Percentiles rank a stretch among this genome's conserved stretches.
Evolutionary conservation across 2,888 invertebrate species (phyloP).

Genomic region (Metalampra italica): DNA sequence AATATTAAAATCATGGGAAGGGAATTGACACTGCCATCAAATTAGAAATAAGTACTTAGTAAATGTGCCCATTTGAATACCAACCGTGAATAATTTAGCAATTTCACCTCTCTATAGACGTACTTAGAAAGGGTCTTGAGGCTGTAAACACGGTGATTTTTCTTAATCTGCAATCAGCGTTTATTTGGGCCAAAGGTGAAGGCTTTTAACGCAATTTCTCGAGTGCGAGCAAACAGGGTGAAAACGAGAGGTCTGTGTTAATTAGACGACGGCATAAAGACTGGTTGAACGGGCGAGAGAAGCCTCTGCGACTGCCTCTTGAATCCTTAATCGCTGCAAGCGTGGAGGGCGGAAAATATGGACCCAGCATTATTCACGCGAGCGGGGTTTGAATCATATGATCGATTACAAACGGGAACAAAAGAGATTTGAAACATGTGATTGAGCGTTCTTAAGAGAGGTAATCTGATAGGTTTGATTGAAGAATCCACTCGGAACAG

Average conservation of each 20-base stretch:
- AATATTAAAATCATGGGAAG: too few relatives aligned
- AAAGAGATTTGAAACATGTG: too few relatives aligned
- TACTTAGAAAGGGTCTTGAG: constrained; percentile 5
- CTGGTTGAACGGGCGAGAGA: constrained; percentile 14
- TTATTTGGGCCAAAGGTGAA: constrained; percentile 25
- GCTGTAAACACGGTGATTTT: constrained; percentile 28
- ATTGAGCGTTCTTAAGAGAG: neutral
- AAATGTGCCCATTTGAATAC: constrained; percentile 18
- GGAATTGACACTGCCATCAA: too few relatives aligned
- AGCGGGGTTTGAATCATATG: neutral
- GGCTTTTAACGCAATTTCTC: constrained; percentile 37
- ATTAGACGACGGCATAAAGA: constrained; percentile 39
- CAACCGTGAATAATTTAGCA: constrained; percentile 28
- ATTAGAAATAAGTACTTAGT: too few relatives aligned
- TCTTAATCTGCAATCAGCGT: constrained; percentile 35
- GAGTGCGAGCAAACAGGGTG: constrained; percentile 54
- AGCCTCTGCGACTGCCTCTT: constrained; percentile 42
- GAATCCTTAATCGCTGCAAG: constrained; percentile 59
- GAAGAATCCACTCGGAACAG: neutral
- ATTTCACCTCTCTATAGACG: constrained; percentile 13
- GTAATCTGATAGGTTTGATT: neutral
- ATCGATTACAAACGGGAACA: neutral
- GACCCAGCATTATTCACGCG: neutral
- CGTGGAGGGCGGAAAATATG: constrained; percentile 18
- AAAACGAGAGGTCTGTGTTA: constrained; percentile 50